Evolutionary conservation across 2,888 invertebrate genomes (phyloP), one percentile per base, ranked within the genome.

Genomic region (Amphipoea oculea): DNA sequence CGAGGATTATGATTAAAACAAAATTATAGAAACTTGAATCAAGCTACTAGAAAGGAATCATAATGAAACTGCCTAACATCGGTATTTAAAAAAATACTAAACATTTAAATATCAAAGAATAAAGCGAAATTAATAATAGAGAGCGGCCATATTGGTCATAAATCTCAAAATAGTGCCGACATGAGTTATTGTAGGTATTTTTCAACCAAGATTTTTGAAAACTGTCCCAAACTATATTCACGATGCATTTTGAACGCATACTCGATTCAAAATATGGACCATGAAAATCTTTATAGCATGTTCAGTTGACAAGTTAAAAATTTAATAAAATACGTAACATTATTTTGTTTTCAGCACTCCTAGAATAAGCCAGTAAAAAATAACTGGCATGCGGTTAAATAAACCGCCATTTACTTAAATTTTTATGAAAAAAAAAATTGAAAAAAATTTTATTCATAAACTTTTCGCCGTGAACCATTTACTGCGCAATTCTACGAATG

Each of bases 391-490:
- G 45, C 0, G 11, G 17, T 45, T 68, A 73, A 78, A 78, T 51
- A n/a, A 62, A 36, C n/a, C 2, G 29, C 3, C n/a, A 14, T 17
- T 12, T 48, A 54, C 20, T 17, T 51, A 17, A 29, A 17, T 7
- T n/a, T 12, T 62, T 67, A 54, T 54, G 20, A 17, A 17, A 60
- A 51, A 48, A 29, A 5, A 40, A 11, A 0, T n/a, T 0, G 0
- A 23, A 65, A 63, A 66, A 65, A 51, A 71, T 51, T 67, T 63
- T 69, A 65, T 60, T 60, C 83, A 70, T 66, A 76, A 70, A 51
- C 14, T 54, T 66, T 70, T 76, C 60, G 66, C 48, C 66, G 42
- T n/a, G 65, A 75, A 54, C 83, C 69, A 65, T 82, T 81, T 70
- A 51, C 51, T 66, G 54, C 62, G 67, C 62, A 62, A 54, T 77